Evolutionary conservation across 1,140 invertebrate genomes (phyloP).

Genomic region (Zophobas atratus): DNA sequence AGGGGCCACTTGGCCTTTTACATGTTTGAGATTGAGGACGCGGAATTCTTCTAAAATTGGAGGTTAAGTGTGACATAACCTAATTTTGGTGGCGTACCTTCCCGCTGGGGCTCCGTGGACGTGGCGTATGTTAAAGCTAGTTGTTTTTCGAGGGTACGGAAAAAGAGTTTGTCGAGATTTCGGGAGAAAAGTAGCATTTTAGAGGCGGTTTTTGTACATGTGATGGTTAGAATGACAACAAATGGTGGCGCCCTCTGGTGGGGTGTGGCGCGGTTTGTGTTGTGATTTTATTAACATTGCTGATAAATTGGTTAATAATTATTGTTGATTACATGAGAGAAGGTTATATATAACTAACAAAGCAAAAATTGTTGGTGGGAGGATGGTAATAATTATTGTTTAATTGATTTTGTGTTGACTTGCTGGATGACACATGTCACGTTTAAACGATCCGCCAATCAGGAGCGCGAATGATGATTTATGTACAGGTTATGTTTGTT

Average conservation of each 20-base stretch:
- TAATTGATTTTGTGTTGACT: too few species aligned
- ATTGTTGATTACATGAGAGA: too few species aligned
- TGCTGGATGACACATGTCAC: too few species aligned
- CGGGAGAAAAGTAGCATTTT: conserved; percentile 53
- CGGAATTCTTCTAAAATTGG: conserved; percentile 55
- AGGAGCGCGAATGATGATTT: too few species aligned
- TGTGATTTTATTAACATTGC: too few species aligned
- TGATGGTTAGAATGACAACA: not conserved
- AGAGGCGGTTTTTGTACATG: not conserved
- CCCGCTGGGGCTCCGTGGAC: conserved; percentile 29
- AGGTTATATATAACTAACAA: too few species aligned
- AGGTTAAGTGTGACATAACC: conserved; percentile 21
- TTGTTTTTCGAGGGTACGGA: conserved; percentile 51
- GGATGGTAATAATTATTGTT: too few species aligned
- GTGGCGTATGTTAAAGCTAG: conserved; percentile 38
- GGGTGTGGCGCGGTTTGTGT: too few species aligned
- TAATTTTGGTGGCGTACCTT: conserved; percentile 18
- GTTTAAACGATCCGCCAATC: too few species aligned
- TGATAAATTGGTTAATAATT: too few species aligned
- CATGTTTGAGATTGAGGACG: conserved; percentile 60
- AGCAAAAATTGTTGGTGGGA: too few species aligned
- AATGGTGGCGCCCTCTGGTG: not conserved
- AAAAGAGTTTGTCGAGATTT: conserved; percentile 52
- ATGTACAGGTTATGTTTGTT: too few species aligned
- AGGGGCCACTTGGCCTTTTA: conserved; percentile 50